Percentiles rank a stretch among this genome's conserved stretches.
Conservation (phyloP, 2,113 vertebrate species). For the Pomatorhinus ruficollis region DNA sequence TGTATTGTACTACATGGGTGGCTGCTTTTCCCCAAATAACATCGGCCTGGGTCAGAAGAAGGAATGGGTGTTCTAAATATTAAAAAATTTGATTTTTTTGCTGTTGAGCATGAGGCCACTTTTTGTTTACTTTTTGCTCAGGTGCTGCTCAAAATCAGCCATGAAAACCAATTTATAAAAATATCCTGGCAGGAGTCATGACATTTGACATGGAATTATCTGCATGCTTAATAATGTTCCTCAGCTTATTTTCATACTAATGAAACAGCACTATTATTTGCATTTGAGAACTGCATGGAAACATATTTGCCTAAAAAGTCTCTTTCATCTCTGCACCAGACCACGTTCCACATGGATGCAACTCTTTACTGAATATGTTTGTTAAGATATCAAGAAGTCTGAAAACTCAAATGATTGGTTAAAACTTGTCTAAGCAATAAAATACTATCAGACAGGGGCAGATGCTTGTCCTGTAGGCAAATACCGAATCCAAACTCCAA, state of each 20-base stretch:
- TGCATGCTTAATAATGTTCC: not conserved
- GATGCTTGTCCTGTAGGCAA: not conserved
- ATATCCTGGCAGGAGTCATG: not conserved
- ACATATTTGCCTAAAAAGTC: not conserved
- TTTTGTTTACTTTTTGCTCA: conserved; percentile 15
- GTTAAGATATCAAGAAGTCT: not conserved
- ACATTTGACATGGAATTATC: conserved; percentile 48
- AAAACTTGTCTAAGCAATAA: not conserved
- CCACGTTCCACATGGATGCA: not conserved
- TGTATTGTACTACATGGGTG: not conserved
- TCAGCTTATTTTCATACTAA: conserved; percentile 35
- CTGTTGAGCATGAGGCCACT: not conserved
- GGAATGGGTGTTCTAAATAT: not conserved
- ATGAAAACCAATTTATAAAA: conserved; percentile 21
- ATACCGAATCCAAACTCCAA: not conserved
- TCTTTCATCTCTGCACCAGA: not conserved
- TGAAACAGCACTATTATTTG: conserved; percentile 22
- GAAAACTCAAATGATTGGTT: not conserved
- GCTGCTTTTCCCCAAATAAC: not conserved
- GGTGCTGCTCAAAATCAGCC: not conserved
- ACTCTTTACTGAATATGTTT: not conserved
- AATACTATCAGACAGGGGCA: not conserved
- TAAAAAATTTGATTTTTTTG: not conserved
- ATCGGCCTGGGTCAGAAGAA: not conserved
- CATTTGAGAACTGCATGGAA: not conserved